Percentiles rank a stretch among this genome's conserved stretches.
These are phyloP conservation scores for Heteromyza rotundicornis DNA, from an alignment of 2,888 invertebrate species.

Conservation along the genomic window DNA sequence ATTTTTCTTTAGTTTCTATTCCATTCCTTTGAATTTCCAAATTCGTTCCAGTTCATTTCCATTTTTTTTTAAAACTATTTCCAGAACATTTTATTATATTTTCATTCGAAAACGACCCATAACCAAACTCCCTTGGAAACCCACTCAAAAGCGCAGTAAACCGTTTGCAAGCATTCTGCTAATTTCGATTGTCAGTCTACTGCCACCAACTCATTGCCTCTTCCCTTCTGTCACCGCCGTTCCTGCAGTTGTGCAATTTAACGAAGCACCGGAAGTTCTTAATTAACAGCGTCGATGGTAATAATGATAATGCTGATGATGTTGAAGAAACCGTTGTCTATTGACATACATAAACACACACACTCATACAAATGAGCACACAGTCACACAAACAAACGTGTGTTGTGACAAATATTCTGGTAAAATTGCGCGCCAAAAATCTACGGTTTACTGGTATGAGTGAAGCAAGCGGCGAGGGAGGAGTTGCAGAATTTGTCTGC, in stretches of 20 bases:
- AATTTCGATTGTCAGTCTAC: neutral
- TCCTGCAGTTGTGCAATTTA: neutral
- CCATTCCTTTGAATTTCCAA: no score
- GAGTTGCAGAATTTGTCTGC: no score
- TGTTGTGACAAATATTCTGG: no score
- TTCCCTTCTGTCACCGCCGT: neutral
- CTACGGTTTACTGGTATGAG: neutral
- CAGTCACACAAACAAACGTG: no score
- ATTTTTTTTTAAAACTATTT: no score
- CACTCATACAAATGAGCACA: neutral
- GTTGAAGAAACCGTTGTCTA: neutral
- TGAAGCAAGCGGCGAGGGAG: no score
- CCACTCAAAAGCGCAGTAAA: neutral
- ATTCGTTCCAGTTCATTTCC: no score
- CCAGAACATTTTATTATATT: no score
- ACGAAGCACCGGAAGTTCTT: conserved; percentile 13
- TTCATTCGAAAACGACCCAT: no score
- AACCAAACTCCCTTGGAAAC: no score
- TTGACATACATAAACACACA: neutral
- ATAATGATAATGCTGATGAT: conserved; percentile 5
- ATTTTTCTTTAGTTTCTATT: no score
- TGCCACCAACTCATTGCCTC: neutral
- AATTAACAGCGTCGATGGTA: conserved; percentile 13
- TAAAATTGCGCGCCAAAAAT: neutral
- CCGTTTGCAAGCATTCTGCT: neutral